phyloP scores from a whole-genome alignment of 2,113 vertebrate species.

The Alouatta palliata region DNA sequence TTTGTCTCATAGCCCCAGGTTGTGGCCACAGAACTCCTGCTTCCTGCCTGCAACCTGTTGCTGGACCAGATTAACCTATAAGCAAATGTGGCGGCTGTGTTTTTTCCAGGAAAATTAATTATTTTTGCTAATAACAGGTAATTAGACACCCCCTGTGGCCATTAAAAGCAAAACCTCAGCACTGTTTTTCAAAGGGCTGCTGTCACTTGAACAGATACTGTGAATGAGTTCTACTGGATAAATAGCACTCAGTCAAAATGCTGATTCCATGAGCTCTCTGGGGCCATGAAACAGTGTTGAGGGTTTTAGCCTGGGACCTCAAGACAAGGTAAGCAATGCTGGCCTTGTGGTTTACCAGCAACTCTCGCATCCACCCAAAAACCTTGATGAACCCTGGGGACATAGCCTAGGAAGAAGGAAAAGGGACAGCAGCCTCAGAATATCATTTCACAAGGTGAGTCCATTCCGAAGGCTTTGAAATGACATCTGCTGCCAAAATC shows the following conservation, averaged over 20 bases:
- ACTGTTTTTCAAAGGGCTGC: not conserved
- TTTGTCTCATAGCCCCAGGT: conserved; percentile 48
- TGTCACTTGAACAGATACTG: fast-evolving
- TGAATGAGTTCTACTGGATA: not conserved
- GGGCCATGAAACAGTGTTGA: not conserved
- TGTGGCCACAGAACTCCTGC: not conserved
- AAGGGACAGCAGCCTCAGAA: fast-evolving
- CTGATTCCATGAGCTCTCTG: not conserved
- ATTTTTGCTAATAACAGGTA: not conserved
- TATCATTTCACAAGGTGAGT: not conserved
- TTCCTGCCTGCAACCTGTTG: not conserved
- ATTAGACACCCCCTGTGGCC: not conserved
- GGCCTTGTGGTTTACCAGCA: not conserved
- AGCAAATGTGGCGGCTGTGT: conserved; percentile 23
- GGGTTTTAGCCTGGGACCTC: not conserved
- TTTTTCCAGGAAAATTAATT: conserved; percentile 51
- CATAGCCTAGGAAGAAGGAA: too few relatives aligned
- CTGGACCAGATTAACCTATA: not conserved
- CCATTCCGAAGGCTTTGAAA: not conserved
- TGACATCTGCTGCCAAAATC: not conserved
- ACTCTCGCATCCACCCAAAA: not conserved
- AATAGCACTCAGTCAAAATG: not conserved
- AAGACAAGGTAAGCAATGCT: not conserved
- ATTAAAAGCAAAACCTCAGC: conserved; percentile 10
- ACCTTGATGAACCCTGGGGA: not conserved